phyloP scores from a whole-genome alignment of 2,113 vertebrate species.

The Phalacrocorax pelagicus region DNA sequence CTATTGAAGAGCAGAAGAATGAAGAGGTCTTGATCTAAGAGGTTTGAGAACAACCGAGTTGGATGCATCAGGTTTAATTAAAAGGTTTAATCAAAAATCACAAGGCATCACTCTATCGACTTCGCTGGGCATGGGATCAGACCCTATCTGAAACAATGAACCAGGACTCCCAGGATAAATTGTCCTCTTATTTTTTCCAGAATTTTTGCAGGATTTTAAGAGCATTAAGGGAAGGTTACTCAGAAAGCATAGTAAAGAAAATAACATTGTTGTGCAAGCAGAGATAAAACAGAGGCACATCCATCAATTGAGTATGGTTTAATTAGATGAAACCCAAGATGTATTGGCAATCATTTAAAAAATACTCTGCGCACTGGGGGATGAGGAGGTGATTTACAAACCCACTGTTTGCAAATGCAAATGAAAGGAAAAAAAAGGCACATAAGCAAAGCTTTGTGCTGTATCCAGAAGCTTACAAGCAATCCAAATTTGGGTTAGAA shows the following conservation, averaged over 20 bases:
- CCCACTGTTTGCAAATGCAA: not conserved
- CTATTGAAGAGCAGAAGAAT: not conserved
- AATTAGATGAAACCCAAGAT: slow-evolving; percentile 6
- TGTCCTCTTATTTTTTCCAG: not conserved
- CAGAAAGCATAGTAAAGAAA: not conserved
- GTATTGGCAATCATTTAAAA: not conserved
- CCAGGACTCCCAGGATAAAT: not conserved
- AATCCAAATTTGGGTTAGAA: not conserved
- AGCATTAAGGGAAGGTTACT: not conserved
- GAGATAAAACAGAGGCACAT: not conserved
- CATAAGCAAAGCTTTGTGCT: not conserved
- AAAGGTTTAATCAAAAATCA: not conserved
- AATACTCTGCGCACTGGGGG: not conserved
- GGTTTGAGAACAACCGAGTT: not conserved
- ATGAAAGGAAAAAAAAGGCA: not conserved
- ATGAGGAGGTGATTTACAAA: not conserved
- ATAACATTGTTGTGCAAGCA: not conserved
- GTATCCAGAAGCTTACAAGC: not conserved
- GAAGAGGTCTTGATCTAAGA: not conserved
- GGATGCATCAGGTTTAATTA: not conserved
- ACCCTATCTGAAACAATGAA: not conserved
- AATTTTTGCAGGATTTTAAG: not conserved
- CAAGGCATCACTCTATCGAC: not conserved
- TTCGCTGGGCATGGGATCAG: not conserved
- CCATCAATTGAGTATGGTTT: not conserved